Percentiles rank a stretch among this genome's conserved stretches.
These are phyloP conservation scores for Philereme transversata DNA, from an alignment of 2,888 invertebrate species.

Conservation along the genomic window DNA sequence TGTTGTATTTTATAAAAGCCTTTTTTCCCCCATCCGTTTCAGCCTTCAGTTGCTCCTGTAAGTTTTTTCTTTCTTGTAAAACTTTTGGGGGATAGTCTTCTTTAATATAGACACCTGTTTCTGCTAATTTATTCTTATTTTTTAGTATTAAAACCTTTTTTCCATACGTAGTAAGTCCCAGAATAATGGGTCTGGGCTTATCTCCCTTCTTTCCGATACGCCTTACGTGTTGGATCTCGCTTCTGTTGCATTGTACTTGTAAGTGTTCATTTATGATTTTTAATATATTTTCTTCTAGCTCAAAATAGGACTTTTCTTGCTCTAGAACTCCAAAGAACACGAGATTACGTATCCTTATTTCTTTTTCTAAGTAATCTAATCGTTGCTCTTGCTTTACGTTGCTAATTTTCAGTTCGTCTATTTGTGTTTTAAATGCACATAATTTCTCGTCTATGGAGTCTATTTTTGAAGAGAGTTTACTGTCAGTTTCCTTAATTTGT, in stretches of 20 bases:
- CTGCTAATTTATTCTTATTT: background rate
- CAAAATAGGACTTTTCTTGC: background rate
- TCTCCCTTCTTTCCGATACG: slow-evolving; percentile 6
- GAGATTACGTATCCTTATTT: background rate
- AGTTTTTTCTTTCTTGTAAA: slow-evolving; percentile 4
- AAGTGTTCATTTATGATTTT: background rate
- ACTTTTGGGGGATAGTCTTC: slow-evolving; percentile 8
- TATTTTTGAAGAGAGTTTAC: no score
- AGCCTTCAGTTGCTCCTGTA: slow-evolving; percentile 1
- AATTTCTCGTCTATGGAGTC: no score
- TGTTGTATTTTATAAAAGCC: slow-evolving; percentile 4
- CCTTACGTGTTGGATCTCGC: slow-evolving; percentile 4
- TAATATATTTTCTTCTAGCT: background rate
- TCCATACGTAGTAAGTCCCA: slow-evolving; percentile 1
- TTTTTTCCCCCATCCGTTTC: slow-evolving; percentile 4
- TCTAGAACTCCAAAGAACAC: background rate
- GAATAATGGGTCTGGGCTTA: slow-evolving; percentile 1
- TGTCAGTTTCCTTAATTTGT: no score
- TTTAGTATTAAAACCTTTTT: slow-evolving; percentile 3
- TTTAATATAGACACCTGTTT: slow-evolving; percentile 1
- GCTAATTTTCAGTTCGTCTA: background rate
- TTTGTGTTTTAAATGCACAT: no score
- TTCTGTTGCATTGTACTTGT: background rate
- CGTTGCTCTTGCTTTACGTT: background rate
- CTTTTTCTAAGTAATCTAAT: background rate